phyloP scores from a whole-genome alignment of 2,113 vertebrate genomes.

The Larimichthys polyactis region DNA sequence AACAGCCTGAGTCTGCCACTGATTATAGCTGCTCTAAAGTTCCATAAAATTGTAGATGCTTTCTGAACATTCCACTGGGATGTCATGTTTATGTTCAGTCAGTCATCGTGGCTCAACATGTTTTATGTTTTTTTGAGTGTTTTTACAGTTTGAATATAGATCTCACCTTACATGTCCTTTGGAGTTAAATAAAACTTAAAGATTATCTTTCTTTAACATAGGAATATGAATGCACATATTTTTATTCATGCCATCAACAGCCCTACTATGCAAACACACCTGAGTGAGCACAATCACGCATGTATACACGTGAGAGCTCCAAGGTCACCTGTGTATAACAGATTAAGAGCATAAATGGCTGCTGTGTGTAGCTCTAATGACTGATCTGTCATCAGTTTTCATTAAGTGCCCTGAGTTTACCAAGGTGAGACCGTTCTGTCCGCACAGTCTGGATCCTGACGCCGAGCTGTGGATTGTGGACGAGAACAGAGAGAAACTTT shows the following conservation, averaged over 20 bases:
- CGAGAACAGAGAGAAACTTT: conserved; percentile 3
- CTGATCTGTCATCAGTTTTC: conserved; percentile 77
- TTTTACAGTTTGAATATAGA: neutral
- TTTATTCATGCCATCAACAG: conserved; percentile 13
- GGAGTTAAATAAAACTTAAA: neutral
- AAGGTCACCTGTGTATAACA: conserved; percentile 69
- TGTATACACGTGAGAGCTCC: conserved; percentile 25
- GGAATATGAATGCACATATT: neutral
- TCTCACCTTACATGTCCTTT: neutral
- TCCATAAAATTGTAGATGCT: neutral
- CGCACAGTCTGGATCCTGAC: conserved; percentile 35
- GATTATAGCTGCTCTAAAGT: neutral
- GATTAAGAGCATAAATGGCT: conserved; percentile 52
- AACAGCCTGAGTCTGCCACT: too few species aligned
- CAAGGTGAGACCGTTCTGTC: conserved; percentile 59
- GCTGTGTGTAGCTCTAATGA: conserved; percentile 64
- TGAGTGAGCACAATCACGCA: conserved; percentile 16
- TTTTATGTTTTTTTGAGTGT: neutral
- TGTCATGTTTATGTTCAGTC: neutral
- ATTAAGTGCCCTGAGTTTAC: conserved; percentile 61
- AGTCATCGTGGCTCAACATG: neutral
- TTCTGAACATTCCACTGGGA: neutral
- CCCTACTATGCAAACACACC: conserved; percentile 43
- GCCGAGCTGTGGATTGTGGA: neutral
- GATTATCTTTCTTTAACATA: neutral